These are phyloP conservation scores for Bombus waltoni DNA, from an alignment of 1,140 invertebrate genomes.

Conservation along the genomic window DNA sequence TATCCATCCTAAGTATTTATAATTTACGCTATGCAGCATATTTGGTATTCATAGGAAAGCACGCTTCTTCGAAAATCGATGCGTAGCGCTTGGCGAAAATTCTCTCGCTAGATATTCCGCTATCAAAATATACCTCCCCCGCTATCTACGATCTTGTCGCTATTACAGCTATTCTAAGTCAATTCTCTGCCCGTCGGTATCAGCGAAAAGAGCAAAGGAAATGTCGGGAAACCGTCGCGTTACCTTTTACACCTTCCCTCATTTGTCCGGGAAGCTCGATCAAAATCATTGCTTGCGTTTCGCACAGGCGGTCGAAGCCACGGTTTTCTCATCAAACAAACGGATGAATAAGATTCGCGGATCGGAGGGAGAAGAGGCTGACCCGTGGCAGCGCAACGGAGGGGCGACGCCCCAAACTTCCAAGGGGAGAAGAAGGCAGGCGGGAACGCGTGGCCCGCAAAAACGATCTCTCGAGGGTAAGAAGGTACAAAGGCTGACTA, in stretches of 20 bases:
- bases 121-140: background rate
- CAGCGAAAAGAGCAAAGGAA: background rate
- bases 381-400: background rate
- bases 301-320: background rate
- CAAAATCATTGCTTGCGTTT: background rate
- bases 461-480: constrained; percentile 23
- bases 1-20: background rate
- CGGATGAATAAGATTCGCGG: background rate
- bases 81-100: background rate
- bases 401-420: no score
- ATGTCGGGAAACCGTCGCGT: background rate
- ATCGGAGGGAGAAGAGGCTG: background rate
- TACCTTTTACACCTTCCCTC: background rate
- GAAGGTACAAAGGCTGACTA: constrained; percentile 12
- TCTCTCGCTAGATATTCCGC: background rate
- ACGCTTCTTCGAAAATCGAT: background rate
- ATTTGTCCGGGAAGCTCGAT: background rate
- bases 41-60: background rate
- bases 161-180: background rate
- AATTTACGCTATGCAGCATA: background rate
- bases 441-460: background rate
- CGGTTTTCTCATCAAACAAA: background rate
- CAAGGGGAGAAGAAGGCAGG: no score
- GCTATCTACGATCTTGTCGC: background rate
- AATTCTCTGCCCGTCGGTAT: background rate